These are phyloP conservation scores for Rhinichthys osculus DNA, from an alignment of 2,797 vertebrate species.

Conservation along the genomic window DNA sequence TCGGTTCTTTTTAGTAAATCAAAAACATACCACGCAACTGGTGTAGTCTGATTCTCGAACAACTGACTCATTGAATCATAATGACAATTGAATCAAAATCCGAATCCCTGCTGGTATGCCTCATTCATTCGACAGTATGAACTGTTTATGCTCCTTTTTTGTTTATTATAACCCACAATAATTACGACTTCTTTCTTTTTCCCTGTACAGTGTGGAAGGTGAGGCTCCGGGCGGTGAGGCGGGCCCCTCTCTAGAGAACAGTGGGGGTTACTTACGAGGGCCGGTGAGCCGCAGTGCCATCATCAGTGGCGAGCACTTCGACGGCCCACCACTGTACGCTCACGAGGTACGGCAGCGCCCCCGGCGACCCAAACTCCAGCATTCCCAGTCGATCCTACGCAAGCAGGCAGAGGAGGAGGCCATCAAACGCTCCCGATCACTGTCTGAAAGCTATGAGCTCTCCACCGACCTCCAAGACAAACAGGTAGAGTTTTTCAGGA, in stretches of 20 bases:
- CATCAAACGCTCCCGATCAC: conserved; percentile 85
- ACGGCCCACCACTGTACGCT: conserved; percentile 84
- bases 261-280: conserved; percentile 74
- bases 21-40: neutral
- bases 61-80: neutral
- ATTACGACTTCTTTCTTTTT: conserved; percentile 45
- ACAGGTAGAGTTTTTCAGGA: conserved; percentile 66
- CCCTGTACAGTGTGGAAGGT: conserved; percentile 87
- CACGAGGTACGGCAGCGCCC: conserved; percentile 85
- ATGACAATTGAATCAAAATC: neutral
- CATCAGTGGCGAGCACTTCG: conserved; percentile 83
- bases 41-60: neutral
- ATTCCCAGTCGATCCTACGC: conserved; percentile 87
- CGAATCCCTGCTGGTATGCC: neutral
- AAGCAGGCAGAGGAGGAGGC: conserved; percentile 89
- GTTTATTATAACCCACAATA: neutral
- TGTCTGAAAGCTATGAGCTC: conserved; percentile 91
- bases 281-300: conserved; percentile 79
- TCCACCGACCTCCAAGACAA: conserved; percentile 88
- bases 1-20: neutral
- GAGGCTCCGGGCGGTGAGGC: conserved; percentile 88
- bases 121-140: neutral
- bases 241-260: conserved; percentile 85
- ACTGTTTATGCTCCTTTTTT: neutral
- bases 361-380: conserved; percentile 90